These are phyloP conservation scores for Xenops minutus DNA, from an alignment of 2,797 vertebrate genomes.

Conservation along the genomic window DNA sequence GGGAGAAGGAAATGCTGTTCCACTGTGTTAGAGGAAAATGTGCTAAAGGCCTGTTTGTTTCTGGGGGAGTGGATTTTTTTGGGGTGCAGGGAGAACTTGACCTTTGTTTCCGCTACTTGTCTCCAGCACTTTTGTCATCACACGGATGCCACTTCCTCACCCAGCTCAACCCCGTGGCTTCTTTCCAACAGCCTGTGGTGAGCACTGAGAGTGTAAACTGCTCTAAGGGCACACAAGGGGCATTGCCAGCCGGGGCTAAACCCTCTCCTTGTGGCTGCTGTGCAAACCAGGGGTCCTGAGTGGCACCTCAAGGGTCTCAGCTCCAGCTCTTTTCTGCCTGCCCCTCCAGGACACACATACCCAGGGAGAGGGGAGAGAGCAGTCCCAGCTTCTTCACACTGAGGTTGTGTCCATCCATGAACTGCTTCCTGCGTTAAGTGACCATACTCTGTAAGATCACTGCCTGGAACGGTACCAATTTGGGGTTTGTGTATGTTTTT, in stretches of 20 bases:
- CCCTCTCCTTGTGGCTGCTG: not conserved
- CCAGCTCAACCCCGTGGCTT: not conserved
- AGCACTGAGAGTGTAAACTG: not conserved
- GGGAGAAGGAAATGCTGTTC: not conserved
- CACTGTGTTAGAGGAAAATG: not conserved
- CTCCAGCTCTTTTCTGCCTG: not conserved
- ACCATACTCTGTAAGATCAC: not conserved
- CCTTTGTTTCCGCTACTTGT: not conserved
- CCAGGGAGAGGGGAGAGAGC: not conserved
- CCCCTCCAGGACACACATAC: not conserved
- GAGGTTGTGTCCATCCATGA: not conserved
- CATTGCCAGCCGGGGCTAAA: not conserved
- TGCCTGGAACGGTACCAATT: not conserved
- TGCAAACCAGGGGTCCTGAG: not conserved
- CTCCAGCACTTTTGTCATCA: not conserved
- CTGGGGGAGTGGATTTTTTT: not conserved
- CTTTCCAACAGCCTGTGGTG: not conserved
- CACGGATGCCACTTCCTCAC: not conserved
- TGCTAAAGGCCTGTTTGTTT: not conserved
- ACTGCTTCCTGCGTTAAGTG: not conserved
- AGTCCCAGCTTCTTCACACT: not conserved
- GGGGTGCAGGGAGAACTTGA: not conserved
- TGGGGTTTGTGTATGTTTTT: not conserved
- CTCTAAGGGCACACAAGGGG: not conserved
- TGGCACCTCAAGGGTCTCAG: not conserved